A percentile compares a stretch with the other conserved stretches of the same genome.
Conservation (phyloP, 2,113 vertebrate species). For the Rattus rattus region DNA sequence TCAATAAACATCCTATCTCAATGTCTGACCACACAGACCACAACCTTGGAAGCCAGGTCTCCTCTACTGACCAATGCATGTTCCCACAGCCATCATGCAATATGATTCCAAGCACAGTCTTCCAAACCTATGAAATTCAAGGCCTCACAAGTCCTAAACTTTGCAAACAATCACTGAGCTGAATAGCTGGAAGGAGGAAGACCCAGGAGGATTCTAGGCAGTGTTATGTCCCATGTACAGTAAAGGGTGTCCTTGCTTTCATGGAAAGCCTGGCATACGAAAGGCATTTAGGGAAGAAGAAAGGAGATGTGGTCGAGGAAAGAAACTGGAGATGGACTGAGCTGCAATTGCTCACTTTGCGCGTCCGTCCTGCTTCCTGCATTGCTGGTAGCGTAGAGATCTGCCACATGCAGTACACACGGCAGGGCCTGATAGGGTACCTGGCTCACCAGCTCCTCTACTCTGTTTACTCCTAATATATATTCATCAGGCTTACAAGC, state of each 20-base stretch:
- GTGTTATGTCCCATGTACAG: constrained; percentile 84
- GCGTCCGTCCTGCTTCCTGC: constrained; percentile 78
- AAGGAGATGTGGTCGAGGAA: constrained; percentile 81
- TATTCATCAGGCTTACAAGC: constrained; percentile 88
- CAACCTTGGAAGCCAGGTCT: constrained; percentile 3
- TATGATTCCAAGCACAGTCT: constrained; percentile 85
- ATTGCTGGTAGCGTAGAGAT: constrained; percentile 85
- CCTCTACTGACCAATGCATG: constrained; percentile 65
- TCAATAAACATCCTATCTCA: constrained; percentile 49
- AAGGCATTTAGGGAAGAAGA: constrained; percentile 77
- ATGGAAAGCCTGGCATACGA: constrained; percentile 77
- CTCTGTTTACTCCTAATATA: constrained; percentile 88
- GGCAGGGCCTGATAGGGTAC: constrained; percentile 88
- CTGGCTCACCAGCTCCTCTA: constrained; percentile 89
- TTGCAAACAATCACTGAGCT: constrained; percentile 85
- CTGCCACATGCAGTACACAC: constrained; percentile 82
- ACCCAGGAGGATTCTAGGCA: constrained; percentile 78
- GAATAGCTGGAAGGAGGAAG: constrained; percentile 74
- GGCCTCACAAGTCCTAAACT: constrained; percentile 85
- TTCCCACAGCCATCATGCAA: constrained; percentile 84
- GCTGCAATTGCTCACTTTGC: constrained; percentile 84
- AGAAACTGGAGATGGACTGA: constrained; percentile 78
- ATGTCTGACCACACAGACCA: constrained; percentile 44
- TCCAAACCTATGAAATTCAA: constrained; percentile 82
- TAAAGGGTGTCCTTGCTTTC: constrained; percentile 80